Evolutionary conservation across 2,113 vertebrate genomes (phyloP), one percentile per base, ranked within the genome.

Genomic region (Forbesichthys papilliferus): DNA sequence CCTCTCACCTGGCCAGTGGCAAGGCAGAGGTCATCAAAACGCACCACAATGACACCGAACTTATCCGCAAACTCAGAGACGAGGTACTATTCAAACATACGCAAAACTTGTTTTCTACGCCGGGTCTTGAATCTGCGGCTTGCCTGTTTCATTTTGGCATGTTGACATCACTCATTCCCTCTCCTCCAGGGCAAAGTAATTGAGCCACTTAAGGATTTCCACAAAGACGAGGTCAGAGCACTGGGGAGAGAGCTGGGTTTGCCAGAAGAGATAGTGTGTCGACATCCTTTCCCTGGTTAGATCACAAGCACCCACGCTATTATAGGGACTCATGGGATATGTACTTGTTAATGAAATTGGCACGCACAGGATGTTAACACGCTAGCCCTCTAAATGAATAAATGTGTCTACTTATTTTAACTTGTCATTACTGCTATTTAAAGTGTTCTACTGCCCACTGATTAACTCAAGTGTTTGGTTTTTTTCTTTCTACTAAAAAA

Each of bases 1-100:
- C 98, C 7, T 99, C 97, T 27, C 88, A 93, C 61, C 82, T 98
- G 58, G 98, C 95, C 64, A 99, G 98, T 1, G 95, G 95, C 80
- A 99, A 98, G 86, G 98, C 98, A 3, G 96, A 99, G 64, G 90
- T 99, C 89, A 99, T 99, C 92, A 99, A 99, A 87, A 99, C 98
- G 0, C 98, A 99, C 82, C 97, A 99, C 87, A 99, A 99, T 0
- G 98, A 99, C 88, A 99, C 98, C 0, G 98, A 99, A 71, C 95
- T 99, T 56, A 97, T 99, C 90, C 93, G 98, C 69, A 98, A 98
- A 77, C 91, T 99, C 82, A 87, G 98, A 76, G 96, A 98, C 84
- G 95, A 99, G 96, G 98, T 98, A 86, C 20, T 11, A 13, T 18
- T 14, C 36, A 13, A 14, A 27, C 51, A 48, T 58, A 34, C 5